phyloP scores from a whole-genome alignment of 2,888 invertebrate genomes.

The Helicoverpa assulta region DNA sequence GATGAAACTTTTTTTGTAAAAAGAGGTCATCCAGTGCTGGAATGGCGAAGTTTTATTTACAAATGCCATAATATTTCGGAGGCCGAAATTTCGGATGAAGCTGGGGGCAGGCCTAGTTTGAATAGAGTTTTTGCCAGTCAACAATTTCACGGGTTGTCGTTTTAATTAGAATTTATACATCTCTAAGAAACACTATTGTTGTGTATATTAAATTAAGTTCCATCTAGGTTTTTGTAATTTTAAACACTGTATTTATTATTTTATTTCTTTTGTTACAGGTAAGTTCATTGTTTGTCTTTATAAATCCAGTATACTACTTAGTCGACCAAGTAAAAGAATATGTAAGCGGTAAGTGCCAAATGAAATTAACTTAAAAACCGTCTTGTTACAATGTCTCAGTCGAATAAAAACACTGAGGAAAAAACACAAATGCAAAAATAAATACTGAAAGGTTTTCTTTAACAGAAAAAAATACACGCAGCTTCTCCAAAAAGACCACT shows the following conservation, averaged over 20 bases:
- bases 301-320: no score
- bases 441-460: no score
- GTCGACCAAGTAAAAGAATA: no score
- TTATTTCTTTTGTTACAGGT: conserved; percentile 58
- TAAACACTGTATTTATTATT: conserved; percentile 21
- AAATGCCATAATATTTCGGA: conserved; percentile 21
- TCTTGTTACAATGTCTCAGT: background rate
- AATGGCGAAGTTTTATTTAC: conserved; percentile 47
- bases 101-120: conserved; percentile 10
- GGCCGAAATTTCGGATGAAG: background rate
- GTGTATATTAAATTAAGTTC: no score
- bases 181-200: no score
- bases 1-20: conserved; percentile 43
- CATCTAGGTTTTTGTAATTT: background rate
- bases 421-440: background rate
- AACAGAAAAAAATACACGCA: conserved; percentile 32
- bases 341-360: background rate
- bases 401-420: background rate
- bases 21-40: background rate
- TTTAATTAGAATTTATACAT: background rate
- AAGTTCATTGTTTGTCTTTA: conserved; percentile 19
- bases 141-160: background rate
- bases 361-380: background rate
- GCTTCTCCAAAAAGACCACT: conserved; percentile 13
- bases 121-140: conserved; percentile 15